Base-by-base conservation (phyloP, 2,113 vertebrate species). In the Dipodomys spectabilis region DNA sequence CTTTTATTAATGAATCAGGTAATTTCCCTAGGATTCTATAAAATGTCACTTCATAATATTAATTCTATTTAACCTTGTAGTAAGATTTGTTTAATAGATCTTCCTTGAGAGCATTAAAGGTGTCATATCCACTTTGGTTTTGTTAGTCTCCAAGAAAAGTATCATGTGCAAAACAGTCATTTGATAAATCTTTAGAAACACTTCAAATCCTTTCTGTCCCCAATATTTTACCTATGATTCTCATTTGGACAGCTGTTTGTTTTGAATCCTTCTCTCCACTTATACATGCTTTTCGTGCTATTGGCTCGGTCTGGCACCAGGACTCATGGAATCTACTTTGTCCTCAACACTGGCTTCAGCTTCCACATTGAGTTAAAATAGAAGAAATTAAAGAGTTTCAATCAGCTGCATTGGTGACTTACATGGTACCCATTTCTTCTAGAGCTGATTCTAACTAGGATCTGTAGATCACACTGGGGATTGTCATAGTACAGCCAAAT, bases 81-180 rank as follows among this genome's bases (percentile, higher is more conserved):
- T 80, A 93, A 90, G 32, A 91, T 74, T 64, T 94, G 23, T 83
- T 9, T 67, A 95, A 90, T 25, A 88, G 22, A 74, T 78, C 74
- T 87, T 88, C 19, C 87, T 80, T 90, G 45, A 95, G 6, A 53
- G 13, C 20, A 90, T 62, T 81, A 2, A 71, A 82, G 6, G 9
- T 65, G 0, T 12, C 71, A 79, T 68, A 72, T n/a, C 9, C 8
- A 71, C 62, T 27, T 88, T 94, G 67, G 32, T 10, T 93, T 88
- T 82, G 75, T 23, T 80, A 80, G 49, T 71, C 60, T n/a, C 12
- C 45, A 86, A 82, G n/a, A 4, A 82, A 92, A 85, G 6, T 35
- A 1, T 49, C 81, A 73, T 64, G 78, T 9, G 30, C 28, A 64
- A 91, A 94, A 4, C 3, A 88, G 44, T 39, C 35, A 88, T 72